phyloP scores from a whole-genome alignment of 2,888 invertebrate genomes.

The Pristionchus entomophagus region DNA sequence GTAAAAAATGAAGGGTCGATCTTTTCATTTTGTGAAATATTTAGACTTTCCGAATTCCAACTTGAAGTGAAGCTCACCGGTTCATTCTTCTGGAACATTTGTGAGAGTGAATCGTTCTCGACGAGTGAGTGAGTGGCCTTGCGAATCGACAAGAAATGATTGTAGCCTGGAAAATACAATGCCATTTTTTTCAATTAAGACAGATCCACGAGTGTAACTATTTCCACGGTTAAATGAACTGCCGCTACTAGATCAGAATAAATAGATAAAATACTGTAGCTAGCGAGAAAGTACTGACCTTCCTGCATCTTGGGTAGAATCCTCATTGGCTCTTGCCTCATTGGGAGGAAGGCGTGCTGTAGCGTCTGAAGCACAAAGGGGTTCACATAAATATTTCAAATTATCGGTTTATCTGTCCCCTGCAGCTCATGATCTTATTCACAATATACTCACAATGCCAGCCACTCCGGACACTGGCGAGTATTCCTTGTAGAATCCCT shows the following conservation, averaged over 20 bases:
- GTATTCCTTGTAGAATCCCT: conserved; percentile 48
- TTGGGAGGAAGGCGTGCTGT: conserved; percentile 36
- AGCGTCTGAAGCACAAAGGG: conserved; percentile 32
- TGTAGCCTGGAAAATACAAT: conserved; percentile 60
- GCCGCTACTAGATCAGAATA: too few relatives aligned
- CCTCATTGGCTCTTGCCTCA: conserved; percentile 49
- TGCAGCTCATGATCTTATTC: too few relatives aligned
- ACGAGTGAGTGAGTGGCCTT: conserved; percentile 67
- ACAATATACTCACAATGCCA: conserved; percentile 26
- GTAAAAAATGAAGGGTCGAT: too few relatives aligned
- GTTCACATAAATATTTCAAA: too few relatives aligned
- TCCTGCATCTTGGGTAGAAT: conserved; percentile 60
- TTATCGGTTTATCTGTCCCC: too few relatives aligned
- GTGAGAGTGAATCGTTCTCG: conserved; percentile 56
- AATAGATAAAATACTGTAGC: background rate
- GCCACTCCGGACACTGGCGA: background rate
- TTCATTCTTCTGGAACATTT: conserved; percentile 52
- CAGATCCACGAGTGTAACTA: background rate
- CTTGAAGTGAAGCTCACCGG: too few relatives aligned
- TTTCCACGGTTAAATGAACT: background rate
- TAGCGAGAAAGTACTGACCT: conserved; percentile 47
- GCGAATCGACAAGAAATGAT: conserved; percentile 67
- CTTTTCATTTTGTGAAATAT: background rate
- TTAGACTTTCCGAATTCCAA: too few relatives aligned
- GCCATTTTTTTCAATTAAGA: background rate